Evolutionary conservation across 2,797 vertebrate genomes (phyloP).

Genomic region (Bucorvus abyssinicus): DNA sequence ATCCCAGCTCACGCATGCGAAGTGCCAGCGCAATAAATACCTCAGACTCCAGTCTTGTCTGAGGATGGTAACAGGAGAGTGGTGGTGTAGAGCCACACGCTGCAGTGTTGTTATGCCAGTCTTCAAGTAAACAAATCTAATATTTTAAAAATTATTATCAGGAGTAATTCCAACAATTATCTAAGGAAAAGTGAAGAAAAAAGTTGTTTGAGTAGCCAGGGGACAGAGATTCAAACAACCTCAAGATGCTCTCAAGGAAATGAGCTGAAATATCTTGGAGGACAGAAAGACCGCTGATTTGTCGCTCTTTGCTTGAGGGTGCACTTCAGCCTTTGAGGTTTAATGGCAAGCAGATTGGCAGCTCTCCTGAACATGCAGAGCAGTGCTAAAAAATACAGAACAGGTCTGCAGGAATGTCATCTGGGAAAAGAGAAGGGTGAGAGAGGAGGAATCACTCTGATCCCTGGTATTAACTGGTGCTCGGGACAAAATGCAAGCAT

Average conservation of each 20-base stretch:
- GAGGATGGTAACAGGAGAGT: not conserved
- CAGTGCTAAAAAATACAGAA: not conserved
- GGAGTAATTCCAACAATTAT: not conserved
- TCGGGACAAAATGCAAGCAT: not conserved
- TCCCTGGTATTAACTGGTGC: not conserved
- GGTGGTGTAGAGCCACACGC: not conserved
- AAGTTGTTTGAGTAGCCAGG: not conserved
- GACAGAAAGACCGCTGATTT: not conserved
- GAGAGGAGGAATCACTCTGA: not conserved
- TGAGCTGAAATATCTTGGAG: not conserved
- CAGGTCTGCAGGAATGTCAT: not conserved
- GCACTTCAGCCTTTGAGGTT: not conserved
- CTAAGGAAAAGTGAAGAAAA: not conserved
- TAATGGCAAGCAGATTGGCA: not conserved
- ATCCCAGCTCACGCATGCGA: not conserved
- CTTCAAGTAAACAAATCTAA: not conserved
- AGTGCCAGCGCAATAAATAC: not conserved
- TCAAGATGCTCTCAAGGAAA: not conserved
- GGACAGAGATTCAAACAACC: not conserved
- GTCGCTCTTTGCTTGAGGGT: not conserved
- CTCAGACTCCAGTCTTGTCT: not conserved
- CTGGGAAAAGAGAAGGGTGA: not conserved
- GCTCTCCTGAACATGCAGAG: not conserved
- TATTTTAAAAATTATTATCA: not conserved
- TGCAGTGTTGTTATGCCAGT: not conserved